Evolutionary conservation across 2,113 vertebrate genomes (phyloP).

Genomic region (human (Homo sapiens)): DNA sequence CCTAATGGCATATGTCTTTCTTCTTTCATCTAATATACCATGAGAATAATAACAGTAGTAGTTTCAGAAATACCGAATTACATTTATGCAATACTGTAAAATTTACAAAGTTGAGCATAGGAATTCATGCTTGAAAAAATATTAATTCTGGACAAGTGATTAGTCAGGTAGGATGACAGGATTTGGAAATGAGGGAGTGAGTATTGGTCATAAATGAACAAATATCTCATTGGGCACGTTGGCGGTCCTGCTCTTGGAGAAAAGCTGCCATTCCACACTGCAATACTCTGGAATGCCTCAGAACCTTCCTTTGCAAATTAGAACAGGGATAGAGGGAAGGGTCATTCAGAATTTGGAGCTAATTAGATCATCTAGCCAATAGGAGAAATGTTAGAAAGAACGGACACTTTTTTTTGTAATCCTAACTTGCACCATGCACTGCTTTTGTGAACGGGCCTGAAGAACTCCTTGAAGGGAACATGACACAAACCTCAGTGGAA

Average conservation of each 20-base stretch:
- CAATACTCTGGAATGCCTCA: too few relatives aligned
- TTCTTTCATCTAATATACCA: not conserved
- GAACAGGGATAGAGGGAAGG: not conserved
- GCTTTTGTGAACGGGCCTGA: not conserved
- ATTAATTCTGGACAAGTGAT: not conserved
- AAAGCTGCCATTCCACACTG: rapidly evolving
- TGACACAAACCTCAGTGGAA: too few relatives aligned
- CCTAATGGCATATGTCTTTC: not conserved
- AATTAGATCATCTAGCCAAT: not conserved
- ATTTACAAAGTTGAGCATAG: not conserved
- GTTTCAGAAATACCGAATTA: not conserved
- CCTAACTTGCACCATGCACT: not conserved
- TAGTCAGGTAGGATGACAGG: not conserved
- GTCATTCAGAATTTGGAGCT: not conserved
- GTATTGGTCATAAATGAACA: not conserved
- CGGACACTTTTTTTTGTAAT: not conserved
- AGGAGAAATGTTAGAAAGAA: not conserved
- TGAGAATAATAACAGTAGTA: not conserved
- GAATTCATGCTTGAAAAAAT: not conserved
- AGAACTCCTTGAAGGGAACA: too few relatives aligned
- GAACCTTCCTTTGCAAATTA: not conserved
- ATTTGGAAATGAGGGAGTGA: not conserved
- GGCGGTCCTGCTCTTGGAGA: not conserved
- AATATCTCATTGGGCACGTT: not conserved
- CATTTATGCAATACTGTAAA: not conserved